Percentiles rank a stretch among this genome's conserved stretches.
Conservation (phyloP, 1,140 invertebrate species). For the Dufourea novaeangliae region DNA sequence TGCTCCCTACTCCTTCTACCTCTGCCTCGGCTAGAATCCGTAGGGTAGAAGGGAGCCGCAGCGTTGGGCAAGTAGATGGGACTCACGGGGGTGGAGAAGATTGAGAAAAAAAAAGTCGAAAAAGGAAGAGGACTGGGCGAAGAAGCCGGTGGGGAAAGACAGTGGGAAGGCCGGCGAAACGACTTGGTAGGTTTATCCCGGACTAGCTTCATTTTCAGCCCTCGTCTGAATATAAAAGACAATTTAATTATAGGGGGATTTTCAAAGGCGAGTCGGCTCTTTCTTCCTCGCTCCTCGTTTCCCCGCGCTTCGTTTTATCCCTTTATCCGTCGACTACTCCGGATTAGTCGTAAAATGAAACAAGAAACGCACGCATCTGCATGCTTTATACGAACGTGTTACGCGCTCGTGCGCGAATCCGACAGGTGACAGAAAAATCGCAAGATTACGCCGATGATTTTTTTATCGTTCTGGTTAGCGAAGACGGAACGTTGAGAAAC, state of each 20-base stretch:
- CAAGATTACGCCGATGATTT: neutral
- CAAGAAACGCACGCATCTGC: constrained; percentile 15
- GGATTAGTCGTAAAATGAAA: constrained; percentile 33
- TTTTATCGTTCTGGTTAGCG: neutral
- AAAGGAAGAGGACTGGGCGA: neutral
- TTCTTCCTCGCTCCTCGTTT: constrained; percentile 26
- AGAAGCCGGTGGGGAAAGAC: neutral
- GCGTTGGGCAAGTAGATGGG: neutral
- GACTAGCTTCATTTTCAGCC: constrained; percentile 68
- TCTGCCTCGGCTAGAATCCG: neutral
- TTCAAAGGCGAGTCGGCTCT: constrained; percentile 52
- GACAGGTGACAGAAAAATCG: neutral
- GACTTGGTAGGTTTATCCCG: constrained; percentile 62
- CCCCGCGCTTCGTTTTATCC: constrained; percentile 4
- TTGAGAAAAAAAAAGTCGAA: constrained; percentile 4
- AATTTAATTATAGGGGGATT: constrained; percentile 77
- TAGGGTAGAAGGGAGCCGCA: neutral
- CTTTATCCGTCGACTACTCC: constrained; percentile 33
- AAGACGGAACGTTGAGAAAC: too few relatives aligned
- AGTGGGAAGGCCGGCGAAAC: constrained; percentile 43
- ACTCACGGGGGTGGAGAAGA: neutral
- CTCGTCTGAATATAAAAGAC: constrained; percentile 73
- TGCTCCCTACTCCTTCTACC: neutral
- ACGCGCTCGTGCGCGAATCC: neutral
- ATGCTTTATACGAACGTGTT: neutral